Evolutionary conservation across 2,888 invertebrate genomes (phyloP), one percentile per base, ranked within the genome.

Genomic region (Acleris laterana): DNA sequence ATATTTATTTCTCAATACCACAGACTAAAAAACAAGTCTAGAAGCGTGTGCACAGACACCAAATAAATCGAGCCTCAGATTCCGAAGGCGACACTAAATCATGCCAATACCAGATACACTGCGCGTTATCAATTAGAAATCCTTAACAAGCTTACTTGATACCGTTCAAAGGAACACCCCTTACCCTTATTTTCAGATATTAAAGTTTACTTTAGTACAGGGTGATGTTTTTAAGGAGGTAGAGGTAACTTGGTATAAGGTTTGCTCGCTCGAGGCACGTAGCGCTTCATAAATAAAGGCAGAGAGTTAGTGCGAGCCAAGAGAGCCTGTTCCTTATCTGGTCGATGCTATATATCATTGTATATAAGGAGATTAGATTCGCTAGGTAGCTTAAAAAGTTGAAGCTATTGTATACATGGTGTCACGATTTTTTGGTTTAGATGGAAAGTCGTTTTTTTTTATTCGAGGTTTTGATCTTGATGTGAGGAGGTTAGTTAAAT

Each of bases 261-360:
- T 81, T 84, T 80, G 80, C 80, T 81, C 77, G 89, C 87, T 88
- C 79, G 80, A 82, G 82, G 88, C 87, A 84, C 85, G 87, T 88
- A 87, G 86, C 87, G 82, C 80, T 80, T 86, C 83, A 88, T 90
- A 90, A 91, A 92, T 90, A 90, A 88, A 84, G 79, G 75, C 78
- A 72, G 78, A 87, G 88, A 89, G 83, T 89, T 88, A 89, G 83
- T 83, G 79, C 80, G 70, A 76, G 84, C 82, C 80, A 83, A 82
- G 84, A 76, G 75, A 77, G 80, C 85, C 78, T 81, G 86, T 87
- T 85, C 79, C 87, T 90, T 90, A 91, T 90, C 90, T 81, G 79
- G 77, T 76, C 70, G 71, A 71, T 77, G 76, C 78, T 80, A 80
- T 85, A 78, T 81, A 57, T 57, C 46, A 16, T 25, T 62, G 56